A percentile compares a stretch with the other conserved stretches of the same genome.
These are phyloP conservation scores for Trissolcus brochymenae DNA, from an alignment of 2,888 invertebrate genomes.

Conservation along the genomic window DNA sequence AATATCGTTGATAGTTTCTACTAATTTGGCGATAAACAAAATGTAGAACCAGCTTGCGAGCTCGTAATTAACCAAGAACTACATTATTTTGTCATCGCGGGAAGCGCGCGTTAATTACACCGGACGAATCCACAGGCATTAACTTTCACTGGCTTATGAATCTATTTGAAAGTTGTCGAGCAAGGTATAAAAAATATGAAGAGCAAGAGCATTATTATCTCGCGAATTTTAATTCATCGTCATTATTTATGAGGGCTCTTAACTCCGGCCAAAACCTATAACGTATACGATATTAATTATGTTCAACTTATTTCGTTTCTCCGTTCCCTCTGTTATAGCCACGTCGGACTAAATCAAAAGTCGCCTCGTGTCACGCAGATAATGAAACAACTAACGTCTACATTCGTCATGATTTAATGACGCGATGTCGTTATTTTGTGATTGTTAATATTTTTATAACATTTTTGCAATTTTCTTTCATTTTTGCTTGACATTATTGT, in stretches of 20 bases:
- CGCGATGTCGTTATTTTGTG: conserved; percentile 7
- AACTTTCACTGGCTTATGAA: conserved; percentile 62
- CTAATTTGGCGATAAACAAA: too few species aligned
- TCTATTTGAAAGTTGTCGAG: conserved; percentile 65
- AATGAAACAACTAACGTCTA: conserved; percentile 40
- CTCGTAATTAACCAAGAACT: conserved; percentile 27
- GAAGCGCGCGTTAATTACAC: conserved; percentile 47
- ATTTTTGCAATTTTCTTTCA: too few species aligned
- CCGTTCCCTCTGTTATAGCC: conserved; percentile 51
- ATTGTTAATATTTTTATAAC: background rate
- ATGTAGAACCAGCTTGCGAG: background rate
- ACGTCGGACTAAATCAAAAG: conserved; percentile 36
- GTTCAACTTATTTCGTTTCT: conserved; percentile 38
- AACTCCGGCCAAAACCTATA: conserved; percentile 34
- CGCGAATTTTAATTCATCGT: conserved; percentile 50
- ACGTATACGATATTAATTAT: conserved; percentile 44
- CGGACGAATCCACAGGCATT: conserved; percentile 55
- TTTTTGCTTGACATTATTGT: too few species aligned
- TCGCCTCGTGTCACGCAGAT: conserved; percentile 17
- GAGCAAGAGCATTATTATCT: conserved; percentile 45
- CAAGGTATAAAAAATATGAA: conserved; percentile 48
- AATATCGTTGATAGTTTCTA: too few species aligned
- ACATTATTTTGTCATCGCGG: conserved; percentile 41
- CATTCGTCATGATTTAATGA: conserved; percentile 19
- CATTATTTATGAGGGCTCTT: conserved; percentile 49